These are phyloP conservation scores for Odontophorus gujanensis DNA, from an alignment of 2,113 vertebrate genomes.

Conservation along the genomic window DNA sequence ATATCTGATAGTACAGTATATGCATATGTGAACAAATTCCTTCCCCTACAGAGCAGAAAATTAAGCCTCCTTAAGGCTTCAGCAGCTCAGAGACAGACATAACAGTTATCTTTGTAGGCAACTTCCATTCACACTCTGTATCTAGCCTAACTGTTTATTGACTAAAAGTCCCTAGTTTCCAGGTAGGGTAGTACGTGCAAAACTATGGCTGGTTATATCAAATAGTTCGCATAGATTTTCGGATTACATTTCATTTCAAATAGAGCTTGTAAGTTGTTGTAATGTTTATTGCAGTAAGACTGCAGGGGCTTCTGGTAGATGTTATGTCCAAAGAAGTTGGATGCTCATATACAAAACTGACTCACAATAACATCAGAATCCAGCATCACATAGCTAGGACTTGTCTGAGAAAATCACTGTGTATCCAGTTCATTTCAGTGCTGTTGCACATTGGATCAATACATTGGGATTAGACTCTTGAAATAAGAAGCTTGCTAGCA, in stretches of 20 bases:
- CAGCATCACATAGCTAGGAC: neutral
- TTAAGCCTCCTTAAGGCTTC: neutral
- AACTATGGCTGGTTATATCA: neutral
- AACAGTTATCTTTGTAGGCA: neutral
- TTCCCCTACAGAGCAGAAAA: neutral
- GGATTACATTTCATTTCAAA: neutral
- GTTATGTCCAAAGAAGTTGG: neutral
- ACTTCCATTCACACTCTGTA: neutral
- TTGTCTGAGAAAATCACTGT: neutral
- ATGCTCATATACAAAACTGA: neutral
- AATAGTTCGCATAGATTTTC: neutral
- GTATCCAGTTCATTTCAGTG: neutral
- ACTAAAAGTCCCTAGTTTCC: neutral
- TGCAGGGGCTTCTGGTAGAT: neutral
- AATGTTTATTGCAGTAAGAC: neutral
- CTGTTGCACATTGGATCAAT: neutral
- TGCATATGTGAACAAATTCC: neutral
- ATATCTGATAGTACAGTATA: neutral
- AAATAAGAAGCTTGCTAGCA: neutral
- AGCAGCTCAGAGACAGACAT: neutral
- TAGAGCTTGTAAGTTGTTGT: neutral
- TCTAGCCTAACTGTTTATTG: neutral
- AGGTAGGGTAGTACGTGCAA: neutral
- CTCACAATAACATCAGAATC: neutral
- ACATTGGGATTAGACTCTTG: neutral